Percentiles rank a stretch among this genome's conserved stretches.
These are phyloP conservation scores for Darevskia mixta DNA, from an alignment of 2,797 vertebrate species.

Conservation along the genomic window DNA sequence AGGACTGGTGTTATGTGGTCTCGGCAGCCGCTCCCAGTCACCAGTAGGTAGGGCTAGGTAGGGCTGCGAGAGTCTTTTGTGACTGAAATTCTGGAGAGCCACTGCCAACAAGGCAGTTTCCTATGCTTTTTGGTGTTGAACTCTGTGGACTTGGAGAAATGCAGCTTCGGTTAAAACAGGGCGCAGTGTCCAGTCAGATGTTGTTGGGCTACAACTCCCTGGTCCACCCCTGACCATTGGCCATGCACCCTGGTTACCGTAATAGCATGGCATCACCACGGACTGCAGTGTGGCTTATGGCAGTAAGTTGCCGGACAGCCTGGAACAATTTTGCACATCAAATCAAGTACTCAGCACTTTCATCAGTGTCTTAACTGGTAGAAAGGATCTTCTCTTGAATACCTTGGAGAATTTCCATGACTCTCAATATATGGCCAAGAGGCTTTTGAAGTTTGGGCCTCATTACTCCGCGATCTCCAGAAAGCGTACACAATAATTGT, in stretches of 20 bases:
- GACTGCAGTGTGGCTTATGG: no score
- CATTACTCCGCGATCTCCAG: not conserved
- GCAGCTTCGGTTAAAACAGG: not conserved
- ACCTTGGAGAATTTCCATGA: not conserved
- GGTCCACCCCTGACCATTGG: no score
- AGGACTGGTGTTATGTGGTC: no score
- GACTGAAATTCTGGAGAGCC: no score
- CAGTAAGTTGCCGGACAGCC: not conserved
- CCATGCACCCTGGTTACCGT: not conserved
- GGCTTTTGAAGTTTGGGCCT: not conserved
- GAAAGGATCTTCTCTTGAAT: not conserved
- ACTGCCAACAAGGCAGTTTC: no score
- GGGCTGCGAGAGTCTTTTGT: no score
- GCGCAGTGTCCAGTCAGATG: not conserved
- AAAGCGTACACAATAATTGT: not conserved
- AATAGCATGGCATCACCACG: not conserved
- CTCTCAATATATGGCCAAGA: not conserved
- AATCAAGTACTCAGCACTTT: not conserved
- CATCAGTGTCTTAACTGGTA: not conserved
- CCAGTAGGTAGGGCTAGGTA: no score
- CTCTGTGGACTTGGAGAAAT: not conserved
- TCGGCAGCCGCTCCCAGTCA: no score
- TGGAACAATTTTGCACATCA: not conserved
- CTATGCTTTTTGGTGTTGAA: not conserved
- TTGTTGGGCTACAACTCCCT: no score